Evolutionary conservation across 2,113 vertebrate species (phyloP).

Genomic region (Theristicus caerulescens): DNA sequence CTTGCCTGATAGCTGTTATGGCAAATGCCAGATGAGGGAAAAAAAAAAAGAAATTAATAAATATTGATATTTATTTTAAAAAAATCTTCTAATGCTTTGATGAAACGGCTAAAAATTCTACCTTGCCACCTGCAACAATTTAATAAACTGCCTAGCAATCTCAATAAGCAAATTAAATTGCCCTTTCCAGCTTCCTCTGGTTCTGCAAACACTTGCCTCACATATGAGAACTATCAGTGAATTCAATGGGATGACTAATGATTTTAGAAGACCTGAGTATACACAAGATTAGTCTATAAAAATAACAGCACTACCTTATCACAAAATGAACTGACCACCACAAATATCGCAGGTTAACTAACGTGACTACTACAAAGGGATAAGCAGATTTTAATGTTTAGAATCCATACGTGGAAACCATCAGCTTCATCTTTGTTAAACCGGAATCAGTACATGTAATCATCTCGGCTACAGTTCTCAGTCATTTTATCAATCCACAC

Average conservation of each 20-base stretch:
- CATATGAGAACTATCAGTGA: background rate
- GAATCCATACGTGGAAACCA: background rate
- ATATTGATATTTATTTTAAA: background rate
- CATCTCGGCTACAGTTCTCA: background rate
- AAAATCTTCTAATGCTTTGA: background rate
- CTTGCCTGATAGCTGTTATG: background rate
- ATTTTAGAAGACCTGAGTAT: background rate
- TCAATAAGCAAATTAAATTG: background rate
- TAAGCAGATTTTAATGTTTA: background rate
- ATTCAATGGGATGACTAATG: background rate
- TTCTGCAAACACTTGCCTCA: background rate
- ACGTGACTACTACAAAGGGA: background rate
- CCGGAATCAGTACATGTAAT: background rate
- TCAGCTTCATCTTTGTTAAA: background rate
- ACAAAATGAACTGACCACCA: background rate
- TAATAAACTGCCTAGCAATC: background rate
- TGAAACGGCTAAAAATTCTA: background rate
- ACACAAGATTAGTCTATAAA: background rate
- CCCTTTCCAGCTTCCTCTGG: background rate
- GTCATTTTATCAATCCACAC: background rate
- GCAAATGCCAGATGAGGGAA: background rate
- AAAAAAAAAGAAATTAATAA: background rate
- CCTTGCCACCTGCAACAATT: background rate
- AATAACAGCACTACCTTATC: background rate
- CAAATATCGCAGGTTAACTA: background rate